Base-by-base conservation (phyloP, 2,888 invertebrate genomes). In the Zootermopsis nevadensis region DNA sequence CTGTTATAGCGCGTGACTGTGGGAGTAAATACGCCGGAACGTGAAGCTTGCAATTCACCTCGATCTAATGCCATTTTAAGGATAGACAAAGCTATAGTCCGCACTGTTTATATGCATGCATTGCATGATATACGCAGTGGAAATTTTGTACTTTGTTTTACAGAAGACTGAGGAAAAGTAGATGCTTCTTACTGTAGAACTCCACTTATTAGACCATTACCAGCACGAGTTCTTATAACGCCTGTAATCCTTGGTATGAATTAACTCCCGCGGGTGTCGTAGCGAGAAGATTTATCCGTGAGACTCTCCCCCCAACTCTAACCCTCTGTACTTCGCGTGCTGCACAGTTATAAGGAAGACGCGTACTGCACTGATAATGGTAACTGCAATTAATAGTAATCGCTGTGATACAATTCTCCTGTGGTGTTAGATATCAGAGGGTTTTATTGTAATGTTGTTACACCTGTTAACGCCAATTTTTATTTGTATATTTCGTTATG, bases 241-340 rank as follows among this genome's bases (percentile, higher is more conserved):
- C 53, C 53, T 27, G 77, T 77, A 77, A 77, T 77, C 77, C 77
- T 38, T 53, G 33, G 77, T 55, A 48, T 77, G 77, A 77, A 77
- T 77, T 77, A 77, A 77, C 77, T 77, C 77, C 77, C 77, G 24
- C 77, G 77, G 55, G 77, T 77, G 77, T 77, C 77, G 77, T 77
- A 31, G 77, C 55, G 77, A 77, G 77, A 48, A 77, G 77, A 77
- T 77, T 77, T 77, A 77, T 77, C 38, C 77, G 31, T n/a, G 30
- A 33, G 48, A 77, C 31, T 77, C 31, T 55, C 31, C 48, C 76
- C 38, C 42, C 76, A 24, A 27, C 53, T 48, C 19, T 6, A 60
- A 60, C n/a, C 60, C 60, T 12, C 22, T 27, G 15, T 19, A 19
- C 48, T 15, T n/a, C 60, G 8, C 6, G 12, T 12, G 8, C 8